Base-by-base conservation (phyloP, 1,140 invertebrate genomes). In the Cephus cinctus region DNA sequence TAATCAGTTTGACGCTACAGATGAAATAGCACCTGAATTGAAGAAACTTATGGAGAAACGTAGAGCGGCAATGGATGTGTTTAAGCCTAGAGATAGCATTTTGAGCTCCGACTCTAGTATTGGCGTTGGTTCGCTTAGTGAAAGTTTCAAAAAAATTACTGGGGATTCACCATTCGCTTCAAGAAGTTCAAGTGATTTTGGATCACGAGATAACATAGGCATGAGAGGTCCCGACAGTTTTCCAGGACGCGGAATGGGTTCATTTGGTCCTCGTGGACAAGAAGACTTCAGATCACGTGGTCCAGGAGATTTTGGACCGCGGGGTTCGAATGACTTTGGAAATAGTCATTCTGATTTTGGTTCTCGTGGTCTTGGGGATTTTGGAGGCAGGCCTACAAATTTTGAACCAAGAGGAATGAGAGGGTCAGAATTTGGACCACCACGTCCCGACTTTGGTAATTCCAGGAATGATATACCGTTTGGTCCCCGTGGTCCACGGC, bases 11-110 rank as follows among this genome's bases (percentile, higher is more conserved):
- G 39, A 54, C 32, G 8, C 36, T 23, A 15, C 61, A 4, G 56
- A 59, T 23, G 58, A 65, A 30, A 45, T 77, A 12, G 20, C 74
- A 5, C 69, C 73, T 15, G 75, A 76, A 43, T 35, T 76, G 8
- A 65, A 67, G 15, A 75, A 73, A 32, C 59, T 75, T 0, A 75
- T 77, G 72, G 72, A 71, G 23, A 75, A 75, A 47, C 65, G 74
- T 21, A 65, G 56, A 47, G 59, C 65, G 12, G 69, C 69, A 3
- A 51, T 63, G 22, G 65, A 75, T 39, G 67, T 67, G 5, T 77
- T 77, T 6, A 75, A 70, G 44, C 74, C 73, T 11, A 54, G 51
- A 11, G 38, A 43, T 16, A 66, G 61, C 25, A 73, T 69, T 23
- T 39, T 66, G 0, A 64, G 64, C 36, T 53, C 63, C 1, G 67